Evolutionary conservation across 2,888 invertebrate genomes (phyloP), one percentile per base, ranked within the genome.

Genomic region (Priocnemis perturbator): DNA sequence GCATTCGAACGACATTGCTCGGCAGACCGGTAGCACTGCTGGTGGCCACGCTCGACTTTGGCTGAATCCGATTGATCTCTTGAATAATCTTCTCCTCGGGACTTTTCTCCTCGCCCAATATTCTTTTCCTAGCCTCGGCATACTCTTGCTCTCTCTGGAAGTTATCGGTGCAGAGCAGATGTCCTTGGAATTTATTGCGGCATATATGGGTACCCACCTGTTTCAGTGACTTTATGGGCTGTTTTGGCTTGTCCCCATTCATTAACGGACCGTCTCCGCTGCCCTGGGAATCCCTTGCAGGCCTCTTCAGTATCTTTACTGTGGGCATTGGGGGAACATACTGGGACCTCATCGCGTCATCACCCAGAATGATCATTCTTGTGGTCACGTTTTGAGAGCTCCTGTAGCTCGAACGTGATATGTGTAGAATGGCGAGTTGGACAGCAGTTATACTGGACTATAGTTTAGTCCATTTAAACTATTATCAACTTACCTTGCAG

Each of bases 71-170:
- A 72, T 81, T 88, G 26, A 90, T 81, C 73, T 87, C 88, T 44
- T 85, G 84, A 11, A 80, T 37, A 23, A 78, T 37, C 47, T 84
- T 85, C 47, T 95, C 95, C 86, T 95, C 95, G 0, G 95, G 94
- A 88, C 94, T 95, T 81, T 93, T 92, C 63, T 95, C 95, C 87
- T 96, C 95, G 17, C 98, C 98, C 81, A 98, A 90, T 89, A 98
- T 98, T 86, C 98, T 92, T 76, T 96, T 92, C 78, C 98, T 92
- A 20, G 97, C 97, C 88, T 97, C 95, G 15, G 97, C 97, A 87
- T 98, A 98, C 86, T 97, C 98, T 86, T 96, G 96, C 89, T 97
- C 97, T 82, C 98, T 92, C 92, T 98, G 87, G 11, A 50, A 50
- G 5, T 50, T 2, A 1, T 2, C 17, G 17, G 7, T 50, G 7